Conservation (phyloP, 2,888 invertebrate genomes). For the Mamestra brassicae region DNA sequence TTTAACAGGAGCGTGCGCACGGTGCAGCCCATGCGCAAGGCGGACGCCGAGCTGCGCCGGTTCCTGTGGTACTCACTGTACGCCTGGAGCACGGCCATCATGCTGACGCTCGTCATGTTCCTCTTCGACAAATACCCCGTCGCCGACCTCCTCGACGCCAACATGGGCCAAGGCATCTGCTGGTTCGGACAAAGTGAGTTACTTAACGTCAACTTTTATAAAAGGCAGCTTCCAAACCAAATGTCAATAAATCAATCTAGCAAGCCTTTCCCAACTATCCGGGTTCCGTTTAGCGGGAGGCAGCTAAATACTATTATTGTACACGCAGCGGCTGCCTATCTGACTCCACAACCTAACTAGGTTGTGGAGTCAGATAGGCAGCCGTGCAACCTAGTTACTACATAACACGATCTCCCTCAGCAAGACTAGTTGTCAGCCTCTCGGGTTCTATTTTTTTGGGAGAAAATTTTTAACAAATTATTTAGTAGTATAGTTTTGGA, state of each 20-base stretch:
- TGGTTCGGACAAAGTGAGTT: slow-evolving; percentile 92
- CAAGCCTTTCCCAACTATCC: too few species aligned
- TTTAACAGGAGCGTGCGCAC: slow-evolving; percentile 85
- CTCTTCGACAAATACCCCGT: slow-evolving; percentile 89
- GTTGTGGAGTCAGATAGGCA: too few species aligned
- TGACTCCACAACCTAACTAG: background rate
- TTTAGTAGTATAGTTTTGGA: too few species aligned
- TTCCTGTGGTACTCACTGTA: slow-evolving; percentile 93
- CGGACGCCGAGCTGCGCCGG: slow-evolving; percentile 87
- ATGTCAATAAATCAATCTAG: too few species aligned
- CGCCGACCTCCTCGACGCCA: slow-evolving; percentile 86
- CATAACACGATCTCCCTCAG: too few species aligned
- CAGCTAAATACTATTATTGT: background rate
- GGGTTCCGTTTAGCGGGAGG: background rate
- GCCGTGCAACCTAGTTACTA: too few species aligned
- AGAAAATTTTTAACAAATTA: too few species aligned
- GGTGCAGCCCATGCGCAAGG: slow-evolving; percentile 85
- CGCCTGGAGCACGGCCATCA: slow-evolving; percentile 93
- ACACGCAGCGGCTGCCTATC: background rate
- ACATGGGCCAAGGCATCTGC: slow-evolving; percentile 92
- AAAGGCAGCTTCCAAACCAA: too few species aligned
- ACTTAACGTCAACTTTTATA: background rate
- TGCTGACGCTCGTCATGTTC: slow-evolving; percentile 90
- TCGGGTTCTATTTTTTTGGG: too few species aligned
- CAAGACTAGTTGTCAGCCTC: too few species aligned